Percentiles rank a stretch among this genome's conserved stretches.
Conservation (phyloP, 1,140 invertebrate species). For the Trichomalopsis sarcophagae region DNA sequence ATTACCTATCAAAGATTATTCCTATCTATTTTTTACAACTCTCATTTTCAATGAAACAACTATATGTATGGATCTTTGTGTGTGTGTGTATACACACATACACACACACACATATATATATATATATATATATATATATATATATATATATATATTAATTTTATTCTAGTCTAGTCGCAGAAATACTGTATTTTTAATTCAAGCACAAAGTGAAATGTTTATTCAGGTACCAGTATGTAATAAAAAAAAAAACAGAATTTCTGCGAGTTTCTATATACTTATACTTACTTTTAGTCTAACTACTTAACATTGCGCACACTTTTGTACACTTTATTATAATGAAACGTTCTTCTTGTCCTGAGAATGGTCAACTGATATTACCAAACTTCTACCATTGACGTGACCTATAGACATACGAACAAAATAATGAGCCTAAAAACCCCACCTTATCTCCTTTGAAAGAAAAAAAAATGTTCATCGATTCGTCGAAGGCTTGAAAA, state of each 20-base stretch:
- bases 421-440: background rate
- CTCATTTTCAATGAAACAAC: background rate
- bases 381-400: background rate
- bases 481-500: slow-evolving; percentile 70
- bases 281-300: background rate
- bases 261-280: background rate
- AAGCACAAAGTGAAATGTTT: background rate
- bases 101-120: too few relatives aligned
- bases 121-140: background rate
- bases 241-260: background rate
- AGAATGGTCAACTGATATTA: slow-evolving; percentile 28
- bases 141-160: background rate
- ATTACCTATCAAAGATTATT: too few relatives aligned
- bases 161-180: background rate
- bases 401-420: background rate
- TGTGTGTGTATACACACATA: background rate
- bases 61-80: background rate
- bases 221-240: too few relatives aligned
- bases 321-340: background rate
- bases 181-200: background rate
- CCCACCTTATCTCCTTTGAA: background rate
- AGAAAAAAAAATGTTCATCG: slow-evolving; percentile 27
- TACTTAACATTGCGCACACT: slow-evolving; percentile 24
- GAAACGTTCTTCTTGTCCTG: slow-evolving; percentile 36
- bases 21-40: background rate